Base-by-base conservation (phyloP, 92 coral and sea anemone genomes). In the Zoanthus sansibaricus region DNA sequence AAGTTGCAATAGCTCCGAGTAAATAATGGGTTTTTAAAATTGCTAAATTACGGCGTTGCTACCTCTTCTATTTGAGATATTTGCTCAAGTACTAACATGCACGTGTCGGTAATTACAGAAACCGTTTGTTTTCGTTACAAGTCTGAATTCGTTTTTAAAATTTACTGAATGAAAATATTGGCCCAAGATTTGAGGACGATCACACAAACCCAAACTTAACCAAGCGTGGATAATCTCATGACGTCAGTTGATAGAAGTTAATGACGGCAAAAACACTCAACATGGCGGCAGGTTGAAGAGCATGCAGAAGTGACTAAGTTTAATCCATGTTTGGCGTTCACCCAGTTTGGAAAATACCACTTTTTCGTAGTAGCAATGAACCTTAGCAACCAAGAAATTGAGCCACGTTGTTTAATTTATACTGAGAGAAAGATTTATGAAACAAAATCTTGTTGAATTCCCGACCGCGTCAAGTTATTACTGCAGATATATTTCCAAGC, bases 211-310 rank as follows among this genome's bases (percentile, higher is more conserved):
- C n/a, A n/a, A n/a, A 54, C 66, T 44, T 61, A 80, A 80, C 46
- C 85, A 66, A 18, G 85, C 75, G 72, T 66, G 44, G 52, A 44
- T 62, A 80, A 80, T 64, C 85, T 32, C 47, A 80, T 80, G 85
- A 80, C 85, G 85, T 80, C 85, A 80, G 25, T 72, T 45, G 58
- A 45, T 46, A 25, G 62, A 56, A 62, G 44, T 46, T 66, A 80
- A 80, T 80, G 85, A 80, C 85, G 74, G 85, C 74, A 80, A 61
- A 47, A 44, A 48, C 30, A 48, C 18, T 67, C 45, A 80, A 80
- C 16, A 80, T 80, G 85, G 85, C 85, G 71, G 58, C 85, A 10
- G 59, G 61, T 13, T 68, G 18, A 80, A 5, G 31, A 44, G 44
- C 6, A 51, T 9, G 75, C 46, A 17, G 70, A 46, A 32, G 46